Evolutionary conservation across 2,113 vertebrate species (phyloP), one percentile per base, ranked within the genome.

Genomic region (Vulpes ferrilata): DNA sequence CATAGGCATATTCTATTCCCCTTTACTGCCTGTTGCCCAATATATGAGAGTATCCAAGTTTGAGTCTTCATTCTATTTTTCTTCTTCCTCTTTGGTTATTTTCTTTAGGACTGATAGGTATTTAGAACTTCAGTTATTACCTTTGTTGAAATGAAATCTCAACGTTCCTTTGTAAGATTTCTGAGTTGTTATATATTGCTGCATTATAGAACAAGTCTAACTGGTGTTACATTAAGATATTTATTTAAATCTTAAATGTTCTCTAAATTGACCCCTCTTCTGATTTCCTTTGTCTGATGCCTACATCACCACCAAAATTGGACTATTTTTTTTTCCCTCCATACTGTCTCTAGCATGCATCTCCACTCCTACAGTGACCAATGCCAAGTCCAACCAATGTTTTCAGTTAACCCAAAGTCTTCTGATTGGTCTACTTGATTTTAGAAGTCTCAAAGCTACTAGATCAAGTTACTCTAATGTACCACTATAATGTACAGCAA

Each of bases 221-320:
- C 30, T 84, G 23, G 62, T 88, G 13, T 79, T 3, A 5, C 23
- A n/a, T 86, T 79, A 32, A 76, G 82, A 86, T 76, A 80, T 57
- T 79, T 65, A 86, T 60, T 81, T 95, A 69, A 96, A 88, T 8
- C 4, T 65, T 60, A 65, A 65, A 93, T 76, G 9, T 79, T 5
- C 3, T 88, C 51, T 82, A 64, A 76, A 23, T 65, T 23, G n/a
- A 65, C 17, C 43, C 2, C 3, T 60, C 35, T 95, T 96, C 64
- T 89, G 19, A 88, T 67, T 90, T 67, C 35, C 43, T 83, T 92
- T 91, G 15, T 82, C 15, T 97, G 59, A 93, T 6, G 83, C 32
- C 7, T 79, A 7, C 38, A 69, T 88, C 64, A 79, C 20, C 30
- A 78, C 55, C 2, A 80, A 57, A 69, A 62, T 62, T 78, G 4